Base-by-base conservation (phyloP, 2,797 vertebrate genomes). In the Sebastes itinus region DNA sequence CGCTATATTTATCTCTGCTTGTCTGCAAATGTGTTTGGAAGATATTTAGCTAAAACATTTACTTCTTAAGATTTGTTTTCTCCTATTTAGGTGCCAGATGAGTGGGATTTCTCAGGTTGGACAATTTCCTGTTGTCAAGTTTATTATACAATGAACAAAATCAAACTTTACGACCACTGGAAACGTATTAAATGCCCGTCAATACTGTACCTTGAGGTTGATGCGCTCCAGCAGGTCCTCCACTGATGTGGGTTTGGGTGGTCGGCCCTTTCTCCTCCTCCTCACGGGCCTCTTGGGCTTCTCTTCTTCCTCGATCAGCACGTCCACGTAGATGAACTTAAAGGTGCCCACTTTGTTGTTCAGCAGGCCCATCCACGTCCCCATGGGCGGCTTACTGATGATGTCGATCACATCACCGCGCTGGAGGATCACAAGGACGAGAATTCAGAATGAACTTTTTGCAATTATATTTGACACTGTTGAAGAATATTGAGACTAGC, bases 321-420 rank as follows among this genome's bases (percentile, higher is more conserved):
- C 98, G 0, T 99, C 98, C 95, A 99, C 98, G 0, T 99, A 99
- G 92, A 99, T 99, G 92, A 99, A 99, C 91, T 99, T 99, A 95
- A 99, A 99, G 2, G 98, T 99, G 77, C 99, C 99, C 20, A 99
- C 98, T 90, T 99, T 99, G 94, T 99, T 99, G 95, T 99, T 99
- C 81, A 99, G 84, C 65, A 99, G 95, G 22, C 99, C 99, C 98
- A 99, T 99, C 99, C 99, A 99, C 1, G 98, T 99, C 13, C 99
- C 99, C 97, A 99, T 99, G 28, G 98, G 99, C 0, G 99, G 98
- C 85, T 99, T 99, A 91, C 98, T 99, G 94, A 99, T 99, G 85
- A 99, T 99, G 82, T 99, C 99, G 6, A 99, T 99, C 88, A 99
- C 96, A 20, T 99, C 99, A 4, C 99, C 99, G 66, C 96, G 97